phyloP scores from a whole-genome alignment of 2,113 vertebrate species.

The Caranx ignobilis region DNA sequence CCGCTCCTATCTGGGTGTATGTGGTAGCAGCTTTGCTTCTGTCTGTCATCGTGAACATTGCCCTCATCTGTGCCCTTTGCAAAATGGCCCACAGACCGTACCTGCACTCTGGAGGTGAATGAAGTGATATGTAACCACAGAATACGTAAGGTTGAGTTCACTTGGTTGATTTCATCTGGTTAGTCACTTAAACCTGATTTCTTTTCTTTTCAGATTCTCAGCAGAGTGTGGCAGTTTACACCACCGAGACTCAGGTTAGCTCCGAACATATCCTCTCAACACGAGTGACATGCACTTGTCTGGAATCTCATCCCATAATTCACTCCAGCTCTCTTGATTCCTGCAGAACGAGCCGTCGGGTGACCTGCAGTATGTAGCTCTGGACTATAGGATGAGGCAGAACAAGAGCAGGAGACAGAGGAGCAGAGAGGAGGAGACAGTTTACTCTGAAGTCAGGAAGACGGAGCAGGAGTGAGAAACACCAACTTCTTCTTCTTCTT shows the following conservation, averaged over 20 bases:
- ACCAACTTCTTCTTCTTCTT: not conserved
- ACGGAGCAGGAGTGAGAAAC: slow-evolving; percentile 12
- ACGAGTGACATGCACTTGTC: not conserved
- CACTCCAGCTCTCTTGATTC: not conserved
- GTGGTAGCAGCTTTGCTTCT: slow-evolving; percentile 23
- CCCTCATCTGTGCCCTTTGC: slow-evolving; percentile 6
- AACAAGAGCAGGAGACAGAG: slow-evolving; percentile 12
- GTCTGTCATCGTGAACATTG: slow-evolving; percentile 39
- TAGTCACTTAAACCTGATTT: not conserved
- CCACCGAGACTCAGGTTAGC: not conserved
- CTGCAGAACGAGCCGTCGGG: slow-evolving; percentile 4
- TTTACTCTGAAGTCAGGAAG: slow-evolving; percentile 49
- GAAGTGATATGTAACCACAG: not conserved
- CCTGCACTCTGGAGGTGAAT: slow-evolving; percentile 27
- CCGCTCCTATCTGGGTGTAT: not conserved
- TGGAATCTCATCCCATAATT: rapidly evolving
- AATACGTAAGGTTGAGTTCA: not conserved
- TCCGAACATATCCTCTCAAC: not conserved
- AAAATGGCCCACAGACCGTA: slow-evolving; percentile 1
- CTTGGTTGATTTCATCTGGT: not conserved
- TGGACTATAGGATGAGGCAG: slow-evolving; percentile 55
- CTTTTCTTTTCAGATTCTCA: not conserved
- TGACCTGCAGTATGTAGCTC: slow-evolving; percentile 47
- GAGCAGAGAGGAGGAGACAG: slow-evolving; percentile 1
- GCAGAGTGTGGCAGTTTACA: not conserved